These are phyloP conservation scores for Grammomys dolichurus DNA, from an alignment of 2,113 vertebrate species.

Conservation along the genomic window DNA sequence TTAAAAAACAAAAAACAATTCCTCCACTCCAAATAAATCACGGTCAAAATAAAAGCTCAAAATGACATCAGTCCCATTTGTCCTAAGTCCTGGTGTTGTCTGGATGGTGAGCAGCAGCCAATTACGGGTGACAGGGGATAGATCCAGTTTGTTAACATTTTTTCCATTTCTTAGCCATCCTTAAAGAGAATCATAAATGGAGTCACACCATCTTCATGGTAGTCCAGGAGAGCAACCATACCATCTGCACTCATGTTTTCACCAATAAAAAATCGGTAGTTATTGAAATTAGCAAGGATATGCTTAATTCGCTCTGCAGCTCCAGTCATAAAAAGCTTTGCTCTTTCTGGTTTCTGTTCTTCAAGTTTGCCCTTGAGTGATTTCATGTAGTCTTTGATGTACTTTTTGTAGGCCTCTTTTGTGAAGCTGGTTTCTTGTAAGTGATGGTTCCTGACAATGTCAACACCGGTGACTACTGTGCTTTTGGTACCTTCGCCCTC, in stretches of 20 bases:
- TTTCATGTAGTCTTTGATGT: slow-evolving; percentile 94
- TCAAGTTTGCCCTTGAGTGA: slow-evolving; percentile 90
- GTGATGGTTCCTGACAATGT: slow-evolving; percentile 93
- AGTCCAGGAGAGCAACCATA: slow-evolving; percentile 94
- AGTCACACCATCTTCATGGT: slow-evolving; percentile 93
- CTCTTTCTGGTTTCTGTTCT: slow-evolving; percentile 89
- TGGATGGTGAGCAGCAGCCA: too few species aligned
- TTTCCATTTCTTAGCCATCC: slow-evolving; percentile 94
- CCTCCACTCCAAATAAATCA: too few species aligned
- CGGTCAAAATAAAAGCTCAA: too few species aligned
- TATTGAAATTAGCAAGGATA: slow-evolving; percentile 91
- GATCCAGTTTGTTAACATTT: slow-evolving; percentile 77
- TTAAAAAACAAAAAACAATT: too few species aligned
- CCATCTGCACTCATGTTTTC: slow-evolving; percentile 94
- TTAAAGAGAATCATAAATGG: slow-evolving; percentile 96
- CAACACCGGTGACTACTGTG: slow-evolving; percentile 88
- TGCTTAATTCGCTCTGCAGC: slow-evolving; percentile 90
- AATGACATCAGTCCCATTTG: too few species aligned
- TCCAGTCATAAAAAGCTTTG: slow-evolving; percentile 90
- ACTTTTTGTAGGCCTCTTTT: slow-evolving; percentile 88
- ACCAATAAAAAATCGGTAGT: slow-evolving; percentile 94
- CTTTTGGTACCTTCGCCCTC: slow-evolving; percentile 86
- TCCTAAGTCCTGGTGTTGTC: too few species aligned
- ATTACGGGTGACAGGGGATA: too few species aligned
- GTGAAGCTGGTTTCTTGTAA: slow-evolving; percentile 89